A percentile compares a stretch with the other conserved stretches of the same genome.
phyloP scores from a whole-genome alignment of 2,888 invertebrate genomes.

The Zygaena filipendulae region DNA sequence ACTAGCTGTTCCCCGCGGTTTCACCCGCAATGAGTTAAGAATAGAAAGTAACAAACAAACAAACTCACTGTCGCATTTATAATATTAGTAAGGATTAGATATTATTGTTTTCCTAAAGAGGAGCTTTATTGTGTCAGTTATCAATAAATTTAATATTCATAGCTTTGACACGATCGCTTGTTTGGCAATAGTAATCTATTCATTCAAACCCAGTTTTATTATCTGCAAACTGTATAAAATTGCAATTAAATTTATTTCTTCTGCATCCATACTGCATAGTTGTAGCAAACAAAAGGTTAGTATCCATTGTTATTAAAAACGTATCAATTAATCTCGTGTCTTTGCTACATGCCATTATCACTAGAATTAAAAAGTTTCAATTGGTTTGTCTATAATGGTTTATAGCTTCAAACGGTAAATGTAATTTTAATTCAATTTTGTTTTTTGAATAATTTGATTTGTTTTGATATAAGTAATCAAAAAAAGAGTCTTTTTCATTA shows the following conservation, averaged over 20 bases:
- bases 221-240: slow-evolving; percentile 48
- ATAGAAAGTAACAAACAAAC: too few species aligned
- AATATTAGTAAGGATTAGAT: too few species aligned
- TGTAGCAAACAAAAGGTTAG: too few species aligned
- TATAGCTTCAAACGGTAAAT: slow-evolving; percentile 12
- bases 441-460: too few species aligned
- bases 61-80: too few species aligned
- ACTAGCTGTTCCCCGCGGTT: too few species aligned
- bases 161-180: slow-evolving; percentile 17
- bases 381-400: slow-evolving; percentile 14
- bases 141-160: slow-evolving; percentile 8
- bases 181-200: slow-evolving; percentile 36
- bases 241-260: slow-evolving; percentile 39
- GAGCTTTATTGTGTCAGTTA: too few species aligned
- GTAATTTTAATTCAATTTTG: slow-evolving; percentile 6
- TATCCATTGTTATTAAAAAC: slow-evolving; percentile 42
- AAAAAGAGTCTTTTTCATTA: too few species aligned
- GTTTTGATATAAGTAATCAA: too few species aligned
- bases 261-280: slow-evolving; percentile 21
- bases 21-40: too few species aligned
- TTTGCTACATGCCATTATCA: slow-evolving; percentile 25
- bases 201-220: slow-evolving; percentile 64
- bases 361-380: slow-evolving; percentile 13
- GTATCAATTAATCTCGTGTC: slow-evolving; percentile 50
- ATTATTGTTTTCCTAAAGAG: too few species aligned